Evolutionary conservation across 2,888 invertebrate species (phyloP).

Genomic region (Drosophila neonasuta): DNA sequence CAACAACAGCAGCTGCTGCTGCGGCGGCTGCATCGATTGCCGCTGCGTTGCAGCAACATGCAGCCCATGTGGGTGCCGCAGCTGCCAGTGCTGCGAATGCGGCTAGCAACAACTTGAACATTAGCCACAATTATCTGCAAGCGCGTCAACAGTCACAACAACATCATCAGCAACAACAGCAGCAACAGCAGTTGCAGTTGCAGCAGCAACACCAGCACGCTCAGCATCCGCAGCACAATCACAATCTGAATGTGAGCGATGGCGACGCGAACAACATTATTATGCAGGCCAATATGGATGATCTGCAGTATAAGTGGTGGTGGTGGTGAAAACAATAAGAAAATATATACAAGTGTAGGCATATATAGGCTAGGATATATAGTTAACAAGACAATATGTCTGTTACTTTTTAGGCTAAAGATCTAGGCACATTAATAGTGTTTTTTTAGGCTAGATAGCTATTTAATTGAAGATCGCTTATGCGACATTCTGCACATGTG

Average conservation of each 20-base stretch:
- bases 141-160: constrained; percentile 59
- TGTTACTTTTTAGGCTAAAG: constrained; percentile 29
- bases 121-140: constrained; percentile 70
- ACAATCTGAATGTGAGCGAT: constrained; percentile 69
- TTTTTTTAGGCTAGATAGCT: constrained; percentile 26
- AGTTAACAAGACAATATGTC: constrained; percentile 18
- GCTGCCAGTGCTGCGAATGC: constrained; percentile 47
- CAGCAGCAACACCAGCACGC: constrained; percentile 48
- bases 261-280: constrained; percentile 79
- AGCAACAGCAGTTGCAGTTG: constrained; percentile 46
- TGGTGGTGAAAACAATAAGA: constrained; percentile 77
- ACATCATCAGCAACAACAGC: constrained; percentile 44
- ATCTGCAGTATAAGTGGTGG: constrained; percentile 81
- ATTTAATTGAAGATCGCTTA: constrained; percentile 23
- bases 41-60: constrained; percentile 59
- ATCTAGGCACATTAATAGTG: background rate
- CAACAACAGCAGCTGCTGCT: constrained; percentile 70
- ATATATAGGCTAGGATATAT: constrained; percentile 47
- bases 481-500: constrained; percentile 48
- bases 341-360: constrained; percentile 44
- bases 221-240: constrained; percentile 63
- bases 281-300: constrained; percentile 81
- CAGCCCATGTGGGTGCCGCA: constrained; percentile 56
- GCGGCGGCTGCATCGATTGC: constrained; percentile 63
- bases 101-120: constrained; percentile 65